These are phyloP conservation scores for Crotalus tigris DNA, from an alignment of 2,113 vertebrate species.

Conservation along the genomic window DNA sequence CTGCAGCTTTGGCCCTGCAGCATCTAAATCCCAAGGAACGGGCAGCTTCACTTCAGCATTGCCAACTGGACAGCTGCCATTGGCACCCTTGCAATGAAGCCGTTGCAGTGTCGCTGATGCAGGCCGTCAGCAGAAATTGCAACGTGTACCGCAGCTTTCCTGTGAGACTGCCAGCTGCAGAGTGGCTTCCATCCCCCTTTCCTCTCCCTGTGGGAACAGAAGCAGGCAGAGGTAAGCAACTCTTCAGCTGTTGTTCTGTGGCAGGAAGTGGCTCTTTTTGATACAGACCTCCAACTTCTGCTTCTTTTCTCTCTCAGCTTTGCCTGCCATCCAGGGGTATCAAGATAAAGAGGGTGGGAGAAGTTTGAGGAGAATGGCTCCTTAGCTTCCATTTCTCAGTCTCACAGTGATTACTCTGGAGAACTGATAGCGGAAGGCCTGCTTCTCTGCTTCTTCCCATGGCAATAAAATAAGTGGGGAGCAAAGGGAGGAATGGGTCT, in stretches of 20 bases:
- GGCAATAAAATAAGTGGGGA: neutral
- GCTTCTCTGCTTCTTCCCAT: neutral
- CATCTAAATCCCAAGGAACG: neutral
- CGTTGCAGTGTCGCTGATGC: neutral
- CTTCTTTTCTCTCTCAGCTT: neutral
- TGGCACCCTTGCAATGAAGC: neutral
- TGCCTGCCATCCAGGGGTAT: neutral
- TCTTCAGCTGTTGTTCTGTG: neutral
- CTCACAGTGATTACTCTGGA: neutral
- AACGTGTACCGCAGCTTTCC: neutral
- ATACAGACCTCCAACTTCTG: neutral
- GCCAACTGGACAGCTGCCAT: neutral
- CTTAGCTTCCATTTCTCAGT: neutral
- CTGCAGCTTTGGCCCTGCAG: neutral
- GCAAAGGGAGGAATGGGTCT: neutral
- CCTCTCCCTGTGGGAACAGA: neutral
- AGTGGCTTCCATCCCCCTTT: neutral
- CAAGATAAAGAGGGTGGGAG: neutral
- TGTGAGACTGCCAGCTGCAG: neutral
- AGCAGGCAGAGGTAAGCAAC: neutral
- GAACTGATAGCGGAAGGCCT: neutral
- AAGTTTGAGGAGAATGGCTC: neutral
- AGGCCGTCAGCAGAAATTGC: neutral
- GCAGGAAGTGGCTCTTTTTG: neutral
- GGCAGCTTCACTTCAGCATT: neutral